Conservation (phyloP, 1,140 invertebrate species). For the Cydia splendana region DNA sequence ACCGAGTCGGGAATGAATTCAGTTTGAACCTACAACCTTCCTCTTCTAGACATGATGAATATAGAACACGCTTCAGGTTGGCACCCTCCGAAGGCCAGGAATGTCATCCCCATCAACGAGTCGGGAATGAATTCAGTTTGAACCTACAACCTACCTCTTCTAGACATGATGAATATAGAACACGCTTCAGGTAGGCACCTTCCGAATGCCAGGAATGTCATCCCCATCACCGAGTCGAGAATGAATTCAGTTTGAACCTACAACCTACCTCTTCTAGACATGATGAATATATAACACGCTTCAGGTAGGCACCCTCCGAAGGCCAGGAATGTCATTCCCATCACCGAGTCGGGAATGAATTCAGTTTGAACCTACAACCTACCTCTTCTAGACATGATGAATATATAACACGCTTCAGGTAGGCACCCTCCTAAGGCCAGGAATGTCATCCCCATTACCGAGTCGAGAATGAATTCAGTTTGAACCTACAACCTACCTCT, state of each 20-base stretch:
- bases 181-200: conserved; percentile 94
- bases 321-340: conserved; percentile 93
- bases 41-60: conserved; percentile 89
- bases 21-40: no score
- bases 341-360: conserved; percentile 91
- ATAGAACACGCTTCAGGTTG: conserved; percentile 94
- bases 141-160: conserved; percentile 89
- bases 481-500: conserved; percentile 85
- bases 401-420: no score
- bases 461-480: conserved; percentile 86
- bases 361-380: no score
- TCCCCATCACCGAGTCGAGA: conserved; percentile 93
- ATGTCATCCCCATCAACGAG: no score
- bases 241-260: no score
- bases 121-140: no score
- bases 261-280: no score
- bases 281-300: no score
- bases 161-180: conserved; percentile 89
- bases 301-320: conserved; percentile 94
- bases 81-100: no score
- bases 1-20: no score
- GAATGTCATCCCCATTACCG: conserved; percentile 95
- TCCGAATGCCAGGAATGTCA: conserved; percentile 92
- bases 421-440: conserved; percentile 92
- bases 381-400: no score